phyloP scores from a whole-genome alignment of 2,888 invertebrate genomes.

The Metellina segmentata region DNA sequence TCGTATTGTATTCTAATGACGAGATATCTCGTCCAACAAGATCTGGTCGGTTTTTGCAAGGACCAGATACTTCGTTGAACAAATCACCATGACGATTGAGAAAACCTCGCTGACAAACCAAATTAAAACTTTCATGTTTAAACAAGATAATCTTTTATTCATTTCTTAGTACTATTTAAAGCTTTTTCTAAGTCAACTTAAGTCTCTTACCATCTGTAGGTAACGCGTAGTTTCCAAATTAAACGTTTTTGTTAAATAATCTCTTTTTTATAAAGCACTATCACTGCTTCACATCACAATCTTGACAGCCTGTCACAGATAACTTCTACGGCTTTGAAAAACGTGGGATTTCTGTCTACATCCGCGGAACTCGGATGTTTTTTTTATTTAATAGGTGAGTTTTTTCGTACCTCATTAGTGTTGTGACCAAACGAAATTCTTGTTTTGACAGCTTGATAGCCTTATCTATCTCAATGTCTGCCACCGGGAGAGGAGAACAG shows the following conservation, averaged over 20 bases:
- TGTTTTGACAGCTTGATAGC: background rate
- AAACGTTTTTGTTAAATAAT: background rate
- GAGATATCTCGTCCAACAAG: too few relatives aligned
- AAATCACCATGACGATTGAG: too few relatives aligned
- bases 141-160: too few relatives aligned
- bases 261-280: background rate
- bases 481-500: background rate
- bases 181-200: too few relatives aligned
- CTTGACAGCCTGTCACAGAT: background rate
- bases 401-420: background rate
- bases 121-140: too few relatives aligned
- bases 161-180: too few relatives aligned
- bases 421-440: background rate
- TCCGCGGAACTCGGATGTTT: background rate
- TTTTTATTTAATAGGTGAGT: background rate
- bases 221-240: too few relatives aligned
- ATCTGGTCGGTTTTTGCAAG: too few relatives aligned
- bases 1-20: too few relatives aligned
- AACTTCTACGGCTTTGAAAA: background rate
- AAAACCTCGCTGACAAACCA: too few relatives aligned
- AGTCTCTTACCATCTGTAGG: too few relatives aligned
- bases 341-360: background rate
- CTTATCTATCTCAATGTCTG: background rate
- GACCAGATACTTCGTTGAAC: too few relatives aligned
- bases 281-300: background rate